phyloP scores from a whole-genome alignment of 2,888 invertebrate genomes.

The Melinaea menophilus region DNA sequence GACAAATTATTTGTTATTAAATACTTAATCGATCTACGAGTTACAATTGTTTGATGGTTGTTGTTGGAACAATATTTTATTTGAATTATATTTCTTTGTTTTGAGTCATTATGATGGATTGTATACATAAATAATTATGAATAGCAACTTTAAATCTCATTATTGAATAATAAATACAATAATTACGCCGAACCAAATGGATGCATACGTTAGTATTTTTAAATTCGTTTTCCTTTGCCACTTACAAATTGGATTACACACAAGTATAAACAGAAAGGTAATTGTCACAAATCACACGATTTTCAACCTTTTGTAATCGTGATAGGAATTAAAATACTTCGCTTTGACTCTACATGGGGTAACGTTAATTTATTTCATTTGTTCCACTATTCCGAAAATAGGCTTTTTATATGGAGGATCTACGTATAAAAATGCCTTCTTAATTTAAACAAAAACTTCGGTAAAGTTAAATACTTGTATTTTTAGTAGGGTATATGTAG shows the following conservation, averaged over 20 bases:
- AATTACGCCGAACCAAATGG: constrained; percentile 9
- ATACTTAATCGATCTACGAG: background rate
- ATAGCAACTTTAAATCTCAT: background rate
- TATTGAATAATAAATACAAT: constrained; percentile 11
- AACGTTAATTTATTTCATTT: constrained; percentile 1
- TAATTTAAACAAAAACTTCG: constrained; percentile 1
- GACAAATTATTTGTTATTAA: background rate
- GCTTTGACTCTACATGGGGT: background rate
- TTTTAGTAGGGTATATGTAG: background rate
- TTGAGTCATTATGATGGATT: background rate
- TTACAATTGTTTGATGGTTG: background rate
- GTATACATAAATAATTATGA: background rate
- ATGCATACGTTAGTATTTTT: constrained; percentile 10
- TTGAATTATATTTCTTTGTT: background rate
- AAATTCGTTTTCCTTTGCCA: constrained; percentile 16
- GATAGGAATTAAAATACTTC: constrained; percentile 2
- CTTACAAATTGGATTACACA: constrained; percentile 12
- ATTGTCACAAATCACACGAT: background rate
- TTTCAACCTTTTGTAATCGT: constrained; percentile 4
- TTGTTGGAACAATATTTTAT: too few relatives aligned
- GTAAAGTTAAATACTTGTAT: background rate
- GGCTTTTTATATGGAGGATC: background rate
- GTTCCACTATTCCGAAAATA: background rate
- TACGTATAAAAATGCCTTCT: background rate
- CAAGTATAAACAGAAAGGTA: constrained; percentile 6